These are phyloP conservation scores for Meda fulgida DNA, from an alignment of 2,797 vertebrate genomes.

Conservation along the genomic window DNA sequence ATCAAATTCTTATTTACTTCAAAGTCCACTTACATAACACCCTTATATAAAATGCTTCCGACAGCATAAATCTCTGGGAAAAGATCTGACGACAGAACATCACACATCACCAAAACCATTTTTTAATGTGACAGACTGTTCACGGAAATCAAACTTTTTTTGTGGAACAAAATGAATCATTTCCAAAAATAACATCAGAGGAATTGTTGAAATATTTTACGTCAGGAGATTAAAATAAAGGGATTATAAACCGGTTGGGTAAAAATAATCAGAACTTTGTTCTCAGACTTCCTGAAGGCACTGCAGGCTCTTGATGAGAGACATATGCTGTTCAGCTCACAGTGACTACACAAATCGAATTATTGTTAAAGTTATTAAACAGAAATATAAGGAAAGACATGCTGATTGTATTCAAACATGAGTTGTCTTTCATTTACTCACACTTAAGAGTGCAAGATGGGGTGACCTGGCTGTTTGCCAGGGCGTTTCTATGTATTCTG, in stretches of 20 bases:
- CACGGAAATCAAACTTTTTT: slow-evolving; percentile 8
- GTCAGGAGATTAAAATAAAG: slow-evolving; percentile 25
- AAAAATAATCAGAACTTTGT: slow-evolving; percentile 48
- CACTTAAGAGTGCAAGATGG: neutral
- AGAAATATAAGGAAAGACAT: slow-evolving; percentile 3
- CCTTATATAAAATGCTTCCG: neutral
- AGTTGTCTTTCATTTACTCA: neutral
- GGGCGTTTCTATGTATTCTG: neutral
- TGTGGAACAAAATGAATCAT: slow-evolving; percentile 8
- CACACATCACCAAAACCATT: neutral
- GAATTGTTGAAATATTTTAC: slow-evolving; percentile 23
- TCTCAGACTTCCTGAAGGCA: slow-evolving; percentile 38
- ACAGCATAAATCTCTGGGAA: neutral
- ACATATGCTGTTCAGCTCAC: slow-evolving; percentile 13
- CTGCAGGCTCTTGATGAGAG: neutral
- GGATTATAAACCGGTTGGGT: slow-evolving; percentile 19
- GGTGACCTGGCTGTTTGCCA: neutral
- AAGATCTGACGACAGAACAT: neutral
- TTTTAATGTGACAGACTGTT: slow-evolving; percentile 16
- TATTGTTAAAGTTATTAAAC: slow-evolving; percentile 19
- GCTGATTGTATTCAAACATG: neutral
- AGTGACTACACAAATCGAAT: neutral
- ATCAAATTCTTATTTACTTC: neutral
- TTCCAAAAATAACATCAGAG: slow-evolving; percentile 49
- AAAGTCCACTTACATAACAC: slow-evolving; percentile 12